Conservation (phyloP, 2,797 vertebrate species). For the Rhynchotus rufescens region DNA sequence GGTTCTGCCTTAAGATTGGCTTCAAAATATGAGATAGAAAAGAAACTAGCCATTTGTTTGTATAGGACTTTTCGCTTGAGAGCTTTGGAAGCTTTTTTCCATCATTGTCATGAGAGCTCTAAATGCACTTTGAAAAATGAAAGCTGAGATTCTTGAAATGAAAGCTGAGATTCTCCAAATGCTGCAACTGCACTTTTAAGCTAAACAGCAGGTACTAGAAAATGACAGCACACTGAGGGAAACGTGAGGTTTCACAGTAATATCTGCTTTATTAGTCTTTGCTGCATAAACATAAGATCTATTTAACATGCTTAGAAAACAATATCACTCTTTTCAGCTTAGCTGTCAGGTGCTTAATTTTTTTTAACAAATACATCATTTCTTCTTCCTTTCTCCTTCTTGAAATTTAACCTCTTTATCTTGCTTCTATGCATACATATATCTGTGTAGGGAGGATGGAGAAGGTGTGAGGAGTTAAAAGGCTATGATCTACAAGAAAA, state of each 20-base stretch:
- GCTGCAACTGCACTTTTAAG: neutral
- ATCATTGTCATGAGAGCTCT: neutral
- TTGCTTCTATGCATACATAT: neutral
- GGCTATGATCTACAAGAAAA: neutral
- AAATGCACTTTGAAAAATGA: neutral
- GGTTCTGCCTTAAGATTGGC: neutral
- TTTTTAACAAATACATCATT: rapidly evolving
- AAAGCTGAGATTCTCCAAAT: neutral
- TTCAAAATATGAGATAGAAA: neutral
- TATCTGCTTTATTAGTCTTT: neutral
- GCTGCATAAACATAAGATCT: neutral
- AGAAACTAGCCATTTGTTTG: neutral
- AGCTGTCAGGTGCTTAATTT: neutral
- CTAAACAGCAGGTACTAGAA: neutral
- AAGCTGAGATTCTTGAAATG: neutral
- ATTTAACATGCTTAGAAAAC: neutral
- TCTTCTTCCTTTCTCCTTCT: neutral
- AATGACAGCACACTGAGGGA: neutral
- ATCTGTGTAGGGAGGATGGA: neutral
- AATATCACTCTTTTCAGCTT: neutral
- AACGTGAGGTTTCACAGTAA: neutral
- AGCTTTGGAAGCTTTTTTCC: neutral
- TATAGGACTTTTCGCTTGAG: neutral
- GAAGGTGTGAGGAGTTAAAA: neutral
- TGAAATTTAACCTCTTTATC: neutral